These are phyloP conservation scores for Eurois occulta DNA, from an alignment of 2,888 invertebrate species.

Conservation along the genomic window DNA sequence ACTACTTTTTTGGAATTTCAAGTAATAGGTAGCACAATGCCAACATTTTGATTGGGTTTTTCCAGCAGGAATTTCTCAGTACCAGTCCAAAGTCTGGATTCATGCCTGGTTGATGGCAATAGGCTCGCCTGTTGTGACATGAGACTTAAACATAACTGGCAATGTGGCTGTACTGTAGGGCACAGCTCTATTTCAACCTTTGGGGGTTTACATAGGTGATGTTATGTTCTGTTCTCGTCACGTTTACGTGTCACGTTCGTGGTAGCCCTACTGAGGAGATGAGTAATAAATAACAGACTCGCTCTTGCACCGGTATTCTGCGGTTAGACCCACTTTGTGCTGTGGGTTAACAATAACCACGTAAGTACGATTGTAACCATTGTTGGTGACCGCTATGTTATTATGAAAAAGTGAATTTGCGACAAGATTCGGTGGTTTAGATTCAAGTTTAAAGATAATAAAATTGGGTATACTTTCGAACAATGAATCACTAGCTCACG, in stretches of 20 bases:
- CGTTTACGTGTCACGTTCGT: not conserved
- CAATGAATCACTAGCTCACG: not conserved
- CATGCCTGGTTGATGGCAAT: not conserved
- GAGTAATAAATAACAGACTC: constrained; percentile 45
- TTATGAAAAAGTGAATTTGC: constrained; percentile 47
- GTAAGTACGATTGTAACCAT: constrained; percentile 26
- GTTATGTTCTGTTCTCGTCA: not conserved
- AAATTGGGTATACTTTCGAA: not conserved
- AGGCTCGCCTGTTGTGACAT: not conserved
- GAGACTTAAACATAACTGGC: not conserved
- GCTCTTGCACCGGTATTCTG: constrained; percentile 65
- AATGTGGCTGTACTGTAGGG: not conserved
- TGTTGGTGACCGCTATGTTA: constrained; percentile 36
- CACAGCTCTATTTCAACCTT: not conserved
- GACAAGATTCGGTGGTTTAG: not conserved
- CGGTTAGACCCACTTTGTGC: constrained; percentile 64
- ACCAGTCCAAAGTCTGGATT: not conserved
- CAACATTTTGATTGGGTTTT: no score
- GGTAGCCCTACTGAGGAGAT: constrained; percentile 15
- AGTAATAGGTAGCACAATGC: no score
- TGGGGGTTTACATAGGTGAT: not conserved
- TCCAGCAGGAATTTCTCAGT: not conserved
- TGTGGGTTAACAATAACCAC: constrained; percentile 46
- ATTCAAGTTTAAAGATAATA: not conserved
- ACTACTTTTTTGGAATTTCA: no score